phyloP scores from a whole-genome alignment of 1,140 invertebrate species.

The Leucophenga varia region DNA sequence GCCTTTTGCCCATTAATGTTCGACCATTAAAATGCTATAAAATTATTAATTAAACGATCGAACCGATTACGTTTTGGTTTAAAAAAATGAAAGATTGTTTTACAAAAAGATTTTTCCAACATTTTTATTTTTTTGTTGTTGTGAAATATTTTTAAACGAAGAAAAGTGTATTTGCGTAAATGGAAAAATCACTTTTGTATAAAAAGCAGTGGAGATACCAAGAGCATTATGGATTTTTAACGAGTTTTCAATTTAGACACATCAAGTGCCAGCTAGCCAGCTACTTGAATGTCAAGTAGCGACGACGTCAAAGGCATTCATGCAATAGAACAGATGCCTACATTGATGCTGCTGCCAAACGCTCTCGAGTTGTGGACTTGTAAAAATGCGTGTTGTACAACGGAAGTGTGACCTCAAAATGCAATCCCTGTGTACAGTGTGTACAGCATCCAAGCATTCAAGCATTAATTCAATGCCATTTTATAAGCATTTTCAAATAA shows the following conservation, averaged over 20 bases:
- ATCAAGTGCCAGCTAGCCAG: constrained; percentile 52
- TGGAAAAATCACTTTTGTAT: constrained; percentile 2
- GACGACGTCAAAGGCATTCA: no score
- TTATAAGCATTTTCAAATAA: no score
- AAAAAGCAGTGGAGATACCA: not conserved
- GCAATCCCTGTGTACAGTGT: not conserved
- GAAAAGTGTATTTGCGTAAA: no score
- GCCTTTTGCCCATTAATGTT: no score
- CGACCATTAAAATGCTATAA: constrained; percentile 53
- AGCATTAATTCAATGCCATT: no score
- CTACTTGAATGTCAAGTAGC: constrained; percentile 47
- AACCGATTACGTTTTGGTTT: no score
- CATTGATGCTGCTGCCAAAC: constrained; percentile 9
- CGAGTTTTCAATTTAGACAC: constrained; percentile 55
- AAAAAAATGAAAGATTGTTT: no score
- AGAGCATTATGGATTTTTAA: constrained; percentile 56
- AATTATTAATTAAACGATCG: constrained; percentile 55
- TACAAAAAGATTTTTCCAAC: no score
- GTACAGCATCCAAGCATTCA: no score
- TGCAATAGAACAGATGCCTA: constrained; percentile 21
- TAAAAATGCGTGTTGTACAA: not conserved
- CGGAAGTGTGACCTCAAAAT: not conserved
- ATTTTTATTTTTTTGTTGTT: no score
- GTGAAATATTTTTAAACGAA: no score
- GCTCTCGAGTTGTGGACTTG: not conserved